These are phyloP conservation scores for Xestia rhomboidea DNA, from an alignment of 2,888 invertebrate species.

Conservation along the genomic window DNA sequence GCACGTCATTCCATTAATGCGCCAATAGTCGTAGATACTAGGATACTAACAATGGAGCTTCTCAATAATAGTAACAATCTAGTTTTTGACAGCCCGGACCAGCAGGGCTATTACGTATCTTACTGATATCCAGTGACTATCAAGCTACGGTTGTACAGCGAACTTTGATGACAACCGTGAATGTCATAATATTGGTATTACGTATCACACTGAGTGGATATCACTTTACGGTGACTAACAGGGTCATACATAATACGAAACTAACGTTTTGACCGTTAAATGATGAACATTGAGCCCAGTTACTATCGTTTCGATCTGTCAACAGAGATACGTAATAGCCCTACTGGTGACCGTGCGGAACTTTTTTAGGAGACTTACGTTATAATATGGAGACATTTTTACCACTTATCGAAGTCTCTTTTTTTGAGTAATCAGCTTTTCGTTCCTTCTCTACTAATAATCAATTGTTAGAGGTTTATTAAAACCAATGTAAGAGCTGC, in stretches of 20 bases:
- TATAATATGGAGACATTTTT: not conserved
- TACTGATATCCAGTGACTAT: too few species aligned
- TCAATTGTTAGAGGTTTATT: not conserved
- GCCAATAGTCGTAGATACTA: not conserved
- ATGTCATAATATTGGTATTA: too few species aligned
- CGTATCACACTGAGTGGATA: too few species aligned
- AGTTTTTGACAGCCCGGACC: not conserved
- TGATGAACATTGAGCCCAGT: too few species aligned
- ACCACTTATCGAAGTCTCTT: not conserved
- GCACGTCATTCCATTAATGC: not conserved
- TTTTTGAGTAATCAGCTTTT: not conserved
- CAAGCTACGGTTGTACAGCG: too few species aligned
- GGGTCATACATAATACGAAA: too few species aligned
- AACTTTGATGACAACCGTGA: too few species aligned
- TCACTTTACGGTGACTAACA: too few species aligned
- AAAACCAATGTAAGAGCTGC: not conserved
- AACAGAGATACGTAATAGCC: too few species aligned
- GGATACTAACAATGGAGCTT: not conserved
- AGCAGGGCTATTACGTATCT: too few species aligned
- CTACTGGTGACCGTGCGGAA: not conserved
- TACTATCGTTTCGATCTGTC: too few species aligned
- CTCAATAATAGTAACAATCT: not conserved
- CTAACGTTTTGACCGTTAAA: too few species aligned
- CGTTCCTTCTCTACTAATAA: not conserved
- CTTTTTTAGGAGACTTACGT: not conserved